These are phyloP conservation scores for Pelecanoides urinatrix DNA, from an alignment of 2,113 vertebrate genomes.

Conservation along the genomic window DNA sequence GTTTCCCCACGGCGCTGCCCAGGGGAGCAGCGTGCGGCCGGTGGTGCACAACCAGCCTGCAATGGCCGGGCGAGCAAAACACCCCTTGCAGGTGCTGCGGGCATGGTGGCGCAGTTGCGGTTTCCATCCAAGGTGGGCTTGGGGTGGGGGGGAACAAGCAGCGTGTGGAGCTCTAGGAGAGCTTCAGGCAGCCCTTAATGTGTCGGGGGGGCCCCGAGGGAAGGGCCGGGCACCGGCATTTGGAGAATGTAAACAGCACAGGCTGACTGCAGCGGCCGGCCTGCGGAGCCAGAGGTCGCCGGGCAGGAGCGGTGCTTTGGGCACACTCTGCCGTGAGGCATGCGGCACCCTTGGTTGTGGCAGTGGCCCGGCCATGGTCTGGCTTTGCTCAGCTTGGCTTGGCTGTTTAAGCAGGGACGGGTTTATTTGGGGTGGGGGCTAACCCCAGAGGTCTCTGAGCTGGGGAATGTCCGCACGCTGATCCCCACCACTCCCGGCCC, in stretches of 20 bases:
- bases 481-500: background rate
- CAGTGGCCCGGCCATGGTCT: background rate
- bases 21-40: background rate
- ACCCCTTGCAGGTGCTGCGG: background rate
- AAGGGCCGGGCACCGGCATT: background rate
- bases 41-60: background rate
- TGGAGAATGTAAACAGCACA: background rate
- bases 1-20: background rate
- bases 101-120: fast-evolving
- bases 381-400: background rate
- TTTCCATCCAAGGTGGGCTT: background rate
- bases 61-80: background rate
- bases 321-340: background rate
- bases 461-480: fast-evolving
- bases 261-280: background rate
- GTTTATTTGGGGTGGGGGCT: background rate
- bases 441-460: background rate
- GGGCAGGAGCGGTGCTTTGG: fast-evolving
- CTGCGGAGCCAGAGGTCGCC: background rate
- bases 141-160: background rate
- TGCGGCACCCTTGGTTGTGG: fast-evolving
- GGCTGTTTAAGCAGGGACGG: background rate
- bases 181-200: background rate
- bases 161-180: background rate
- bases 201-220: background rate